These are phyloP conservation scores for Okapia johnstoni DNA, from an alignment of 2,113 vertebrate genomes.

Conservation along the genomic window DNA sequence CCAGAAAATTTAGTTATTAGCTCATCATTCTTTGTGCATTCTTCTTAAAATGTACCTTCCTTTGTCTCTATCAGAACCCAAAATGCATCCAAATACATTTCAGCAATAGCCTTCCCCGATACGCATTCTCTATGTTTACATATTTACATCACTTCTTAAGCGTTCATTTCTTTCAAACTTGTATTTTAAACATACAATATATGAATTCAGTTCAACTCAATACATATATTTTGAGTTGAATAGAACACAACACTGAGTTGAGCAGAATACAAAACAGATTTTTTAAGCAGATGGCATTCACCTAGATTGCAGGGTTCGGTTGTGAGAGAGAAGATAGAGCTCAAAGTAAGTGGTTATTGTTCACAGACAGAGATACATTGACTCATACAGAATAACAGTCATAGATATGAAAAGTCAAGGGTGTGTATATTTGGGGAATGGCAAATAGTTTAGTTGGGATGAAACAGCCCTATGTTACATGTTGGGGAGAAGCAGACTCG, in stretches of 20 bases:
- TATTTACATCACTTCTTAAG: background rate
- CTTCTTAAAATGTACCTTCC: background rate
- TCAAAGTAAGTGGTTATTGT: background rate
- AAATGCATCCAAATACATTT: background rate
- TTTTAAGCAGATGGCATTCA: background rate
- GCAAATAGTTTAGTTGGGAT: background rate
- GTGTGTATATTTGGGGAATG: background rate
- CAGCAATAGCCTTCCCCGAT: background rate
- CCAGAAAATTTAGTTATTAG: background rate
- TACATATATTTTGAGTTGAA: background rate
- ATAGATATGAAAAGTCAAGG: background rate
- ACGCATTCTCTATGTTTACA: background rate
- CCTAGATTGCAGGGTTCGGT: background rate
- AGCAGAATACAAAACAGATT: background rate
- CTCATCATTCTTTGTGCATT: background rate
- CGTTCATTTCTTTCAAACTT: background rate
- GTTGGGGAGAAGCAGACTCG: background rate
- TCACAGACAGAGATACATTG: background rate
- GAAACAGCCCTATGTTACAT: background rate
- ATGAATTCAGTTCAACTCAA: background rate
- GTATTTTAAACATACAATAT: background rate
- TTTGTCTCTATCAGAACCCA: background rate
- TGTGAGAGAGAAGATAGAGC: background rate
- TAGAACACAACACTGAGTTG: background rate
- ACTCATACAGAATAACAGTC: background rate